These are phyloP conservation scores for Argynnis bischoffii DNA, from an alignment of 2,888 invertebrate species.

Conservation along the genomic window DNA sequence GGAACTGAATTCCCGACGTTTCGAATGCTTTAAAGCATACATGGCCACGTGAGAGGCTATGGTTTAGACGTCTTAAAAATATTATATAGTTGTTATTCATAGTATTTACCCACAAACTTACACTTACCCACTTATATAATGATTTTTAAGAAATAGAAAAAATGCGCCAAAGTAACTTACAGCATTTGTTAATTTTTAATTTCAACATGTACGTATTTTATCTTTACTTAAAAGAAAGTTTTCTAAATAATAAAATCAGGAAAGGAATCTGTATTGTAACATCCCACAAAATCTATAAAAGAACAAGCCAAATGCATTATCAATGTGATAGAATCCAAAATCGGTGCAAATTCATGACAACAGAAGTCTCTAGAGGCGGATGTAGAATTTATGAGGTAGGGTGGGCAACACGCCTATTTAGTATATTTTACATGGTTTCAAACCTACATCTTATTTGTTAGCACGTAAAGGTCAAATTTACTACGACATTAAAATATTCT, in stretches of 20 bases:
- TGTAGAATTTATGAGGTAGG: slow-evolving; percentile 53
- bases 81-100: too few species aligned
- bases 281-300: slow-evolving; percentile 28
- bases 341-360: slow-evolving; percentile 45
- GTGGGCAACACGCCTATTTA: slow-evolving; percentile 15
- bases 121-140: too few species aligned
- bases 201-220: too few species aligned
- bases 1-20: too few species aligned
- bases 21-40: too few species aligned
- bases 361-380: slow-evolving; percentile 45
- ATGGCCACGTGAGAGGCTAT: too few species aligned
- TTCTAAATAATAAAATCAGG: neutral
- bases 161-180: too few species aligned
- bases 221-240: too few species aligned
- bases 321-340: slow-evolving; percentile 42
- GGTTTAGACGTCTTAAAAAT: too few species aligned
- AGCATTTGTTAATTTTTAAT: too few species aligned
- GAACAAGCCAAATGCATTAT: slow-evolving; percentile 38
- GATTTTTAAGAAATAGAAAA: too few species aligned
- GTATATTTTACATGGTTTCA: neutral
- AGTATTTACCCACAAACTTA: too few species aligned
- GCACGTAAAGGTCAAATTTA: slow-evolving; percentile 20
- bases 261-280: slow-evolving; percentile 12
- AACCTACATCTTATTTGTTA: slow-evolving; percentile 20
- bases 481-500: slow-evolving; percentile 10